Base-by-base conservation (phyloP, 2,113 vertebrate genomes). In the Ardeotis arabs region DNA sequence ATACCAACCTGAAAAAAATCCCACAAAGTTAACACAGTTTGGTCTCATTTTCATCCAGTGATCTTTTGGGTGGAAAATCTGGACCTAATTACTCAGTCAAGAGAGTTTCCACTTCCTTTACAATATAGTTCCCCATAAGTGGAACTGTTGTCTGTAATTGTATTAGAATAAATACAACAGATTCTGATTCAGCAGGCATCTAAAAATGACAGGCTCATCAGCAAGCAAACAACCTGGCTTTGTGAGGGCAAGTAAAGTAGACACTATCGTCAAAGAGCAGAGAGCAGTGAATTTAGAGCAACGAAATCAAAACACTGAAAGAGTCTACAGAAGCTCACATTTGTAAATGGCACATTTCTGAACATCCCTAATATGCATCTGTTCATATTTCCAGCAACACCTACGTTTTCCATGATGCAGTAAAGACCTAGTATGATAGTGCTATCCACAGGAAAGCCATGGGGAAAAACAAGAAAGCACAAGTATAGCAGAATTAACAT, bases 101-200 rank as follows among this genome's bases (percentile, higher is more conserved):
- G 56, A 85, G 27, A 20, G 29, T 60, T 95, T 94, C 87, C 33
- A 76, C 47, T 95, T 94, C 89, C 66, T 89, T 64, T 87, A 91
- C 81, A 91, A 84, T 9, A 56, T 0, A 67, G 19, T 64, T 84
- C 21, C 41, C 33, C 39, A 2, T 82, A 66, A 91, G 20, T 45
- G 22, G 76, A 93, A 86, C 63, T 69, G 28, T 78, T 37, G 86
- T 77, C 83, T 83, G 7, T 16, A 75, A 21, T 23, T 68, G 24
- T 58, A 29, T 37, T 73, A 39, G 9, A 90, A 60, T 58, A 95
- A 74, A 74, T 70, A 73, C 27, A 85, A 84, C 31, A 77, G 24
- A 47, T 60, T 74, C 52, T 70, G 52, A 55, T 39, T 82, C 56
- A 89, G 41, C 24, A 67, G 62, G 56, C 73, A 35, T 60, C 56